Conservation (phyloP, 2,888 invertebrate genomes). For the Eulithis testata region DNA sequence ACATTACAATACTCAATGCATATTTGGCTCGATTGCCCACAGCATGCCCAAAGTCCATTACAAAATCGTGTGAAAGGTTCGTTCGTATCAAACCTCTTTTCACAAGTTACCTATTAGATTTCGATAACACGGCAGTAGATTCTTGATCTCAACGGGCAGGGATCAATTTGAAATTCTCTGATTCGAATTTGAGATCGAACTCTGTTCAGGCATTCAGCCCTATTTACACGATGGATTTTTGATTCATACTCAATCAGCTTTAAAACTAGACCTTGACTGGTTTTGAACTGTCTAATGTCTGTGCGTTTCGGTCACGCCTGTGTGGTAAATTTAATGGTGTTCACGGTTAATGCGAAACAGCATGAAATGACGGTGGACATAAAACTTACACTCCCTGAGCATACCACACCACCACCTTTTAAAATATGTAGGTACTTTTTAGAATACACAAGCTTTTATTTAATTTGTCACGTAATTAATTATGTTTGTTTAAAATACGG, state of each 20-base stretch:
- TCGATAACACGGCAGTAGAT: slow-evolving; percentile 22
- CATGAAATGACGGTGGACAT: slow-evolving; percentile 24
- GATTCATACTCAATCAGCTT: slow-evolving; percentile 43
- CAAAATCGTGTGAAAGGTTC: slow-evolving; percentile 27
- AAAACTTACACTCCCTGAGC: slow-evolving; percentile 1
- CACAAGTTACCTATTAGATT: slow-evolving; percentile 18
- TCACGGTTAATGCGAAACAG: slow-evolving; percentile 25
- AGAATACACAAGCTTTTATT: background rate
- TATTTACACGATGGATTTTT: slow-evolving; percentile 57
- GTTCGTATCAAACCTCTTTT: slow-evolving; percentile 9
- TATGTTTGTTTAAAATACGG: background rate
- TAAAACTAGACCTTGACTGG: slow-evolving; percentile 40
- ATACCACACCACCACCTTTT: too few relatives aligned
- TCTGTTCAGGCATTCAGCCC: slow-evolving; percentile 37
- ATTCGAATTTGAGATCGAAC: slow-evolving; percentile 42
- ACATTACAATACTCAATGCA: background rate
- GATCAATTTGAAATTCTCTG: slow-evolving; percentile 39
- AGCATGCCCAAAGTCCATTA: slow-evolving; percentile 10
- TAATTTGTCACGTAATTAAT: background rate
- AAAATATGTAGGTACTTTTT: too few relatives aligned
- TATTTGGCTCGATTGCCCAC: slow-evolving; percentile 4
- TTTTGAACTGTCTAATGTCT: slow-evolving; percentile 31
- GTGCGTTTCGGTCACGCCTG: slow-evolving; percentile 41
- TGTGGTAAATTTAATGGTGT: slow-evolving; percentile 37
- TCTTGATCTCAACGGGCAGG: slow-evolving; percentile 25